These are phyloP conservation scores for Orthosia cruda DNA, from an alignment of 2,888 invertebrate species.

Conservation along the genomic window DNA sequence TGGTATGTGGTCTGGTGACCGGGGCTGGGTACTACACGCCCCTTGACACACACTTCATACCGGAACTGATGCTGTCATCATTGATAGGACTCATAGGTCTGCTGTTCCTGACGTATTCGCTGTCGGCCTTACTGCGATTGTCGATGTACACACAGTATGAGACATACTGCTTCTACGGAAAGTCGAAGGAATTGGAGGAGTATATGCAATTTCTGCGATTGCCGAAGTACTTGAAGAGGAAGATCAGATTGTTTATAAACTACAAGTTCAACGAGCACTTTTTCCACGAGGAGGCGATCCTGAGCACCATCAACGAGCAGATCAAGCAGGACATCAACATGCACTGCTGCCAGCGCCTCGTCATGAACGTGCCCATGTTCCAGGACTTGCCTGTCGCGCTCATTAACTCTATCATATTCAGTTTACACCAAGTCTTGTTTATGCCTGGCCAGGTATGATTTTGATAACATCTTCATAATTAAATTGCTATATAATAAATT, in stretches of 20 bases:
- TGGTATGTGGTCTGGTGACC: constrained; percentile 75
- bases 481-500: background rate
- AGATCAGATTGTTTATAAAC: constrained; percentile 78
- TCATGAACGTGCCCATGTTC: constrained; percentile 91
- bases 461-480: background rate
- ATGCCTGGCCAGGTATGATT: constrained; percentile 90
- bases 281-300: constrained; percentile 79
- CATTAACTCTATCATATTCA: constrained; percentile 89
- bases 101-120: constrained; percentile 74
- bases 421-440: constrained; percentile 89
- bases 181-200: constrained; percentile 75
- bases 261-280: constrained; percentile 82
- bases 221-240: constrained; percentile 75
- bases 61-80: constrained; percentile 74
- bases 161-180: constrained; percentile 75
- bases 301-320: constrained; percentile 83
- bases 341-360: constrained; percentile 89
- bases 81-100: constrained; percentile 75
- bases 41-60: constrained; percentile 68
- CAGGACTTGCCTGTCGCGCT: constrained; percentile 88
- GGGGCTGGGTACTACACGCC: constrained; percentile 77
- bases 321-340: constrained; percentile 91
- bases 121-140: constrained; percentile 75
- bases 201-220: constrained; percentile 77
- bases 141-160: constrained; percentile 76